Evolutionary conservation across 2,797 vertebrate genomes (phyloP).

Genomic region (Cryptoblepharus egeriae): DNA sequence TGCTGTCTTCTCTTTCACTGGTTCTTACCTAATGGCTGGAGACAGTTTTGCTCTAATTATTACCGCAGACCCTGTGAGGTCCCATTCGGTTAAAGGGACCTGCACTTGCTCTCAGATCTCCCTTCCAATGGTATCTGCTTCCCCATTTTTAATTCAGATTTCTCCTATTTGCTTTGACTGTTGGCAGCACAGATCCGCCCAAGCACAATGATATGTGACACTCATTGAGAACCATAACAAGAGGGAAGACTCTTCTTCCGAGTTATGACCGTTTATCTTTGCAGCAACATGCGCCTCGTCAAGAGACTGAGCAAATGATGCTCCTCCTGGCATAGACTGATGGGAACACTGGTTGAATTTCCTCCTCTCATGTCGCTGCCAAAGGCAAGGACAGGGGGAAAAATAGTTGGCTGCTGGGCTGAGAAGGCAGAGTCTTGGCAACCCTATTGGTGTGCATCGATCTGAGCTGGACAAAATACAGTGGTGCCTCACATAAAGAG

Average conservation of each 20-base stretch:
- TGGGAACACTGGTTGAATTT: not conserved
- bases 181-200: not conserved
- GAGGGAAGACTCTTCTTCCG: too few species aligned
- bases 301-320: too few species aligned
- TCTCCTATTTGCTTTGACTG: not conserved
- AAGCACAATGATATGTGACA: not conserved
- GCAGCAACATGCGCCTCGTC: too few species aligned
- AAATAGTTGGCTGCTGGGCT: too few species aligned
- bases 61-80: accelerated
- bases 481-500: too few species aligned
- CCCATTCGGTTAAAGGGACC: not conserved
- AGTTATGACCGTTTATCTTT: not conserved
- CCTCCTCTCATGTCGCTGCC: not conserved
- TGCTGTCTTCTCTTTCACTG: accelerated
- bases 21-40: not conserved
- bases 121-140: not conserved
- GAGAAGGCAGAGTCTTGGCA: not conserved
- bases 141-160: not conserved
- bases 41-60: not conserved
- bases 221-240: not conserved
- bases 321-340: not conserved
- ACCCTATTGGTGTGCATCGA: too few species aligned
- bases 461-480: too few species aligned
- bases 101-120: too few species aligned
- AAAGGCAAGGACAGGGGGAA: not conserved